Conservation (phyloP, 1,140 invertebrate species). For the Drosophila jambulina region DNA sequence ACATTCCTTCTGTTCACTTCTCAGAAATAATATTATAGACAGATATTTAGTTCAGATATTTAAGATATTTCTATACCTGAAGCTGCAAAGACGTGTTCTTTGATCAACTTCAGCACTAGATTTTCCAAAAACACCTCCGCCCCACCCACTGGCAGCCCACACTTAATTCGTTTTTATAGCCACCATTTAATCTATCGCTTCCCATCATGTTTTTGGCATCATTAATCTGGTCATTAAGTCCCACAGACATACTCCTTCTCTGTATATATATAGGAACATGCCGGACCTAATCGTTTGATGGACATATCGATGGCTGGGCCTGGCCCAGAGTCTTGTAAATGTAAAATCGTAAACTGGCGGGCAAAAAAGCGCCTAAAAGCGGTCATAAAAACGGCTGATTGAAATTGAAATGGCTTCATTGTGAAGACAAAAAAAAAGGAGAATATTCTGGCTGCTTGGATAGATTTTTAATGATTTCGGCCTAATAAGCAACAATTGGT, state of each 20-base stretch:
- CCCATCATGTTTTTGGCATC: slow-evolving; percentile 60
- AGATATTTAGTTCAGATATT: slow-evolving; percentile 9
- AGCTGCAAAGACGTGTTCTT: slow-evolving; percentile 7
- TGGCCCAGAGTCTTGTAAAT: slow-evolving; percentile 53
- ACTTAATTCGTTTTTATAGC: slow-evolving; percentile 44
- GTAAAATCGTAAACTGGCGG: slow-evolving; percentile 55
- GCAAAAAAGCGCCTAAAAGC: slow-evolving; percentile 49
- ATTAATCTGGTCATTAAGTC: slow-evolving; percentile 59
- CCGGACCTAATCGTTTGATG: slow-evolving; percentile 66
- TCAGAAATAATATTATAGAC: background rate
- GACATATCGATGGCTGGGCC: slow-evolving; percentile 39
- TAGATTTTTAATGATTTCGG: slow-evolving; percentile 73
- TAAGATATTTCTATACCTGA: slow-evolving; percentile 15
- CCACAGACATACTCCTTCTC: slow-evolving; percentile 22
- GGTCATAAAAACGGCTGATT: slow-evolving; percentile 58
- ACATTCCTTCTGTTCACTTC: slow-evolving; percentile 4
- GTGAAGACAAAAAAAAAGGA: slow-evolving; percentile 26
- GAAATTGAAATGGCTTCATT: slow-evolving; percentile 73
- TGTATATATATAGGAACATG: background rate
- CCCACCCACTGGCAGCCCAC: slow-evolving; percentile 9
- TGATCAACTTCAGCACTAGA: background rate
- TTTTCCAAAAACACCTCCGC: slow-evolving; percentile 1
- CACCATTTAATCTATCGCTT: slow-evolving; percentile 52
- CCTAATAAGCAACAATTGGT: slow-evolving; percentile 81
- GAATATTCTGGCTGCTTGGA: slow-evolving; percentile 30